phyloP scores from a whole-genome alignment of 2,797 vertebrate species.

The Paratrypauchen microcephalus region DNA sequence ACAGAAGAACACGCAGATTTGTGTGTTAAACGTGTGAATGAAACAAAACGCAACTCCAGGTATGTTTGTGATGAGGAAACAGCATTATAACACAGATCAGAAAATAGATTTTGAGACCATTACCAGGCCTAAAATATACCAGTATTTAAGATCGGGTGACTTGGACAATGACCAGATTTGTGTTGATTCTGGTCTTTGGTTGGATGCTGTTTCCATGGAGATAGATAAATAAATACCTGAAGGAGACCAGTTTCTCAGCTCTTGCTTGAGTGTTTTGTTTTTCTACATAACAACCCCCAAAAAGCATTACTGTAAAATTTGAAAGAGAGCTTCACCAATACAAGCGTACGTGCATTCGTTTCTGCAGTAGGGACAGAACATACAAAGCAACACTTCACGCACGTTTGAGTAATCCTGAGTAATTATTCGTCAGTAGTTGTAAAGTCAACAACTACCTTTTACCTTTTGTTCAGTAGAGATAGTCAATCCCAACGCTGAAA shows the following conservation, averaged over 20 bases:
- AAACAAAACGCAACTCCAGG: no score
- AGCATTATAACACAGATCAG: no score
- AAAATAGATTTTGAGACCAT: not conserved
- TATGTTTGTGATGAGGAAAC: no score
- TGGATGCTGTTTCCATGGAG: constrained; percentile 38
- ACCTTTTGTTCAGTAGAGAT: no score
- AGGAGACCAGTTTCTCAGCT: constrained; percentile 63
- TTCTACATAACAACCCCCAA: constrained; percentile 40
- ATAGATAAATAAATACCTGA: constrained; percentile 40
- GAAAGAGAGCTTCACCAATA: constrained; percentile 49
- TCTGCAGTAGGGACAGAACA: not conserved
- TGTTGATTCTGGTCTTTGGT: constrained; percentile 19
- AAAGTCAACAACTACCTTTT: no score
- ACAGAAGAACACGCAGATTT: no score
- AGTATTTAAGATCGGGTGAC: constrained; percentile 40
- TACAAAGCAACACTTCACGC: no score
- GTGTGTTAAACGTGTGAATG: no score
- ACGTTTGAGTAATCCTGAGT: no score
- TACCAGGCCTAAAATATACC: constrained; percentile 36
- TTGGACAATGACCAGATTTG: constrained; percentile 32
- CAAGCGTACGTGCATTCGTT: constrained; percentile 33
- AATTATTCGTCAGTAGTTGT: no score
- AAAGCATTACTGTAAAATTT: constrained; percentile 64
- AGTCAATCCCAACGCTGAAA: no score
- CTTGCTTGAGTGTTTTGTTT: constrained; percentile 39